A percentile compares a stretch with the other conserved stretches of the same genome.
Evolutionary conservation across 2,797 vertebrate genomes (phyloP).

Genomic region (Simalia tracyae): DNA sequence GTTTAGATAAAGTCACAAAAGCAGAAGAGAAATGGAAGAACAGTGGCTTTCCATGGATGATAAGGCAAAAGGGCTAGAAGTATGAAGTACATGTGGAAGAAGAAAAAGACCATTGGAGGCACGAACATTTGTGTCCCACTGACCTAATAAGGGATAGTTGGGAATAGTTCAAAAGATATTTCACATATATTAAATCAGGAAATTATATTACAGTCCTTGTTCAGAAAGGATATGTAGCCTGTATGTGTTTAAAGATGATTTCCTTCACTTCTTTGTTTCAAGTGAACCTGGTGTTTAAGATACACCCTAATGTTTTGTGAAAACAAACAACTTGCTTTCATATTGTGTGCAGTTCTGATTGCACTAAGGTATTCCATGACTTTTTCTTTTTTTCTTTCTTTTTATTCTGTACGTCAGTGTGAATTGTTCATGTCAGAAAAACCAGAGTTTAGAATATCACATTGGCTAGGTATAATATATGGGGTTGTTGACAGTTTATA

Average conservation of each 20-base stretch:
- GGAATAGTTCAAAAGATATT: not conserved
- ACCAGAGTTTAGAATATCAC: not conserved
- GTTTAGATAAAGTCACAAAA: slow-evolving; percentile 10
- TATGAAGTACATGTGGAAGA: not conserved
- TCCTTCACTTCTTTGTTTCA: not conserved
- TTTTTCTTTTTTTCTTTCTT: slow-evolving; percentile 5
- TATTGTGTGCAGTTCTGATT: slow-evolving; percentile 22
- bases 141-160: not conserved
- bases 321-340: slow-evolving; percentile 21
- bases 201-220: not conserved
- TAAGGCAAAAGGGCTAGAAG: not conserved
- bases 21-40: slow-evolving; percentile 44
- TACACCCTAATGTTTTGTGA: slow-evolving; percentile 1
- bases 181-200: not conserved
- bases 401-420: slow-evolving; percentile 19
- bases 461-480: not conserved
- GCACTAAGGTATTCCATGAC: not conserved
- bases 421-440: slow-evolving; percentile 4
- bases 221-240: slow-evolving; percentile 2
- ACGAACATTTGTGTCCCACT: not conserved
- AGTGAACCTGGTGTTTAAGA: slow-evolving; percentile 2
- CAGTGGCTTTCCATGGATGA: not conserved
- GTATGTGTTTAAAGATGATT: not conserved
- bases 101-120: not conserved
- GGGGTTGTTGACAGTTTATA: not conserved